A percentile compares a stretch with the other conserved stretches of the same genome.
phyloP scores from a whole-genome alignment of 2,113 vertebrate genomes.

The Saccopteryx bilineata region DNA sequence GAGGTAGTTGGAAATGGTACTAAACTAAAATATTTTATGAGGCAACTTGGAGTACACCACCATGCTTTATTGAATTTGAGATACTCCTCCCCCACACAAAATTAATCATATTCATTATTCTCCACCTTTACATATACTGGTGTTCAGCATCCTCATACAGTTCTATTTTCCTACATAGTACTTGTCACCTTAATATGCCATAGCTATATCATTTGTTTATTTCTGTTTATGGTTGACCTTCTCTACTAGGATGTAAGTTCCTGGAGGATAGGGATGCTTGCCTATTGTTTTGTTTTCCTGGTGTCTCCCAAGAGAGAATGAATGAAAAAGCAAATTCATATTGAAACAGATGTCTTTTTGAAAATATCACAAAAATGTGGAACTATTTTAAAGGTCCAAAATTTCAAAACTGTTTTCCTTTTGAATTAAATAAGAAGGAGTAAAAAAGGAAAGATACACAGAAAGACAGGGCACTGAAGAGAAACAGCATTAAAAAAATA shows the following conservation, averaged over 20 bases:
- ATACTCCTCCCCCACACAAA: neutral
- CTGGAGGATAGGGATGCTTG: neutral
- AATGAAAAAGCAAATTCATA: slow-evolving; percentile 24
- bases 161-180: neutral
- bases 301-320: slow-evolving; percentile 43
- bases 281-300: neutral
- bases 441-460: neutral
- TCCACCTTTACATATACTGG: slow-evolving; percentile 19
- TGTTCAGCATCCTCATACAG: neutral
- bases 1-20: slow-evolving; percentile 73
- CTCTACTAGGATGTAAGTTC: neutral
- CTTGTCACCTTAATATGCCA: neutral
- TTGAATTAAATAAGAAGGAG: neutral
- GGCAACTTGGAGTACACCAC: slow-evolving; percentile 55
- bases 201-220: neutral
- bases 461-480: slow-evolving; percentile 22
- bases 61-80: slow-evolving; percentile 26
- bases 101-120: slow-evolving; percentile 68
- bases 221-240: neutral
- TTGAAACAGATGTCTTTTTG: neutral
- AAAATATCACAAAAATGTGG: neutral
- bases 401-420: neutral
- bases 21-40: slow-evolving; percentile 73
- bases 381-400: neutral
- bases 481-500: neutral